Evolutionary conservation across 1,140 invertebrate species (phyloP).

Genomic region (Alviniconcha marisindica): DNA sequence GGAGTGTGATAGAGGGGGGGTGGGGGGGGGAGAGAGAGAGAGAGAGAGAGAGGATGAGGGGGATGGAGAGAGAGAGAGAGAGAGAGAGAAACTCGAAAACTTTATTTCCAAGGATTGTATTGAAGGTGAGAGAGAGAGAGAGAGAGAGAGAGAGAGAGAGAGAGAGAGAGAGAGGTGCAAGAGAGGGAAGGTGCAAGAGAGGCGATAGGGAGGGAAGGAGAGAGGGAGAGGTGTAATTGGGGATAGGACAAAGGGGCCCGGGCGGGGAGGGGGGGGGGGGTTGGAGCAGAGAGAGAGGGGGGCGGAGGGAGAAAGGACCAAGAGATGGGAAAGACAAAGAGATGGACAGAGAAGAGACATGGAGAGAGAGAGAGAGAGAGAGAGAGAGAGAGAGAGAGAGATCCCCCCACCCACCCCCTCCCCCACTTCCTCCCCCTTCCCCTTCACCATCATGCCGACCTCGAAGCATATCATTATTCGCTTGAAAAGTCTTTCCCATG

Average conservation of each 20-base stretch:
- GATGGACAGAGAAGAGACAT: no score
- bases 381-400: no score
- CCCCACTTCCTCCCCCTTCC: no score
- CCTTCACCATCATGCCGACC: no score
- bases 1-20: neutral
- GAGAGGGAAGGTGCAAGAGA: neutral
- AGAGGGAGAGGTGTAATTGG: neutral
- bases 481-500: no score
- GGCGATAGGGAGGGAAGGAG: neutral
- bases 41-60: neutral
- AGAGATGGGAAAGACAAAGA: no score
- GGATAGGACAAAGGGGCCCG: neutral
- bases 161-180: slow-evolving; percentile 5
- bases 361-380: no score
- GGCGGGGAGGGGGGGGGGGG: neutral
- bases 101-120: no score
- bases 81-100: slow-evolving; percentile 23
- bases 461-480: no score
- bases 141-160: slow-evolving; percentile 4
- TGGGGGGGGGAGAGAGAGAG: neutral
- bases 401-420: no score
- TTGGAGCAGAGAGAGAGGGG: no score
- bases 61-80: neutral
- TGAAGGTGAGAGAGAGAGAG: neutral
- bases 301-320: no score